A percentile compares a stretch with the other conserved stretches of the same genome.
Conservation (phyloP, 2,113 vertebrate genomes). For the Megaceryle maxima region DNA sequence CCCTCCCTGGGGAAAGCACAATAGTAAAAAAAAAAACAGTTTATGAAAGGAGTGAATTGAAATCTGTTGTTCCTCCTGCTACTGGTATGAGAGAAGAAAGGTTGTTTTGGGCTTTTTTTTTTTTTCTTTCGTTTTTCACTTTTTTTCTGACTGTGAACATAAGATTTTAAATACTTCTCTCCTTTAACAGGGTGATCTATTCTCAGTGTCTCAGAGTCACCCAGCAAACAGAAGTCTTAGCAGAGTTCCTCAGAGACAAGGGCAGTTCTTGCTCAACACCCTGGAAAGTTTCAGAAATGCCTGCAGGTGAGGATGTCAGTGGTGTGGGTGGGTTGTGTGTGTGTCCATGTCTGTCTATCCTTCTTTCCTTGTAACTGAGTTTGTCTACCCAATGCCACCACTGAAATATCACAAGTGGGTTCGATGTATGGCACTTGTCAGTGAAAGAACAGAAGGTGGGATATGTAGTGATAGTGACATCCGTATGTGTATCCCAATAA, state of each 20-base stretch:
- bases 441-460: background rate
- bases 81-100: background rate
- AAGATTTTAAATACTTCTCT: background rate
- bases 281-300: constrained; percentile 86
- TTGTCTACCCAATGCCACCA: background rate
- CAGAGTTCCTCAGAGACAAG: constrained; percentile 60
- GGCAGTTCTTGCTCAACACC: constrained; percentile 78
- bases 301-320: constrained; percentile 82
- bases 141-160: background rate
- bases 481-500: background rate
- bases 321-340: background rate
- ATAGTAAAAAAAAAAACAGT: background rate
- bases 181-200: background rate
- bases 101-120: background rate
- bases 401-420: background rate
- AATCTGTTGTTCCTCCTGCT: background rate
- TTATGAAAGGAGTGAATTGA: background rate
- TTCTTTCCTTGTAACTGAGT: background rate
- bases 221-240: constrained; percentile 24
- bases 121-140: background rate
- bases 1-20: background rate
- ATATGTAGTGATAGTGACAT: background rate
- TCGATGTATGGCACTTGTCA: background rate
- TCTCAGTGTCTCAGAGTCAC: constrained; percentile 45
- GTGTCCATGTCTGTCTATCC: background rate